Evolutionary conservation across 2,888 invertebrate species (phyloP).

Genomic region (Lithophane socia): DNA sequence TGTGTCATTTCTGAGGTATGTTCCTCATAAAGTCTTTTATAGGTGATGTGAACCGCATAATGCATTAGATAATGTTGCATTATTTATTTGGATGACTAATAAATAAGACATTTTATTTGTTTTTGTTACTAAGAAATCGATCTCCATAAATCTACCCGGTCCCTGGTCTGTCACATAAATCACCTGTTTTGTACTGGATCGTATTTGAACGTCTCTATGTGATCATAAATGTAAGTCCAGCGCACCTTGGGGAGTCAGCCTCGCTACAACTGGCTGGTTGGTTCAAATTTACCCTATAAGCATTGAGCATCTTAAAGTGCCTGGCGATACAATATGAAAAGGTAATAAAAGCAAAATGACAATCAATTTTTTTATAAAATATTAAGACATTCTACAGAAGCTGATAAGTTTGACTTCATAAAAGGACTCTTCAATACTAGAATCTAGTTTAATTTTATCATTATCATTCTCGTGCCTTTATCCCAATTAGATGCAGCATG

Average conservation of each 20-base stretch:
- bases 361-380: neutral
- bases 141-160: neutral
- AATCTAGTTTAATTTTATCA: neutral
- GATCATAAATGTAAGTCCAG: neutral
- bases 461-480: neutral
- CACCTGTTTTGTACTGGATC: neutral
- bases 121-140: neutral
- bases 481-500: no score
- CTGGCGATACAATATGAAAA: neutral
- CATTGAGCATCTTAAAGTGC: neutral
- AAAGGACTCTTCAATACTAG: neutral
- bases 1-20: slow-evolving; percentile 60
- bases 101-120: slow-evolving; percentile 32
- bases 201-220: neutral
- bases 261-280: neutral
- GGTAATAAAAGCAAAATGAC: neutral
- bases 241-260: rapidly evolving
- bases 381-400: neutral
- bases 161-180: slow-evolving; percentile 2
- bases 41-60: neutral
- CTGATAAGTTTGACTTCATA: neutral
- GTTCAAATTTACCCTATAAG: neutral
- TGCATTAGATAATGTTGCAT: slow-evolving; percentile 31
- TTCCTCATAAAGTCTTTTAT: slow-evolving; percentile 30
- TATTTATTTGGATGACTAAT: slow-evolving; percentile 42